Conservation (phyloP, 2,888 invertebrate species). For the Exocentrus adspersus region DNA sequence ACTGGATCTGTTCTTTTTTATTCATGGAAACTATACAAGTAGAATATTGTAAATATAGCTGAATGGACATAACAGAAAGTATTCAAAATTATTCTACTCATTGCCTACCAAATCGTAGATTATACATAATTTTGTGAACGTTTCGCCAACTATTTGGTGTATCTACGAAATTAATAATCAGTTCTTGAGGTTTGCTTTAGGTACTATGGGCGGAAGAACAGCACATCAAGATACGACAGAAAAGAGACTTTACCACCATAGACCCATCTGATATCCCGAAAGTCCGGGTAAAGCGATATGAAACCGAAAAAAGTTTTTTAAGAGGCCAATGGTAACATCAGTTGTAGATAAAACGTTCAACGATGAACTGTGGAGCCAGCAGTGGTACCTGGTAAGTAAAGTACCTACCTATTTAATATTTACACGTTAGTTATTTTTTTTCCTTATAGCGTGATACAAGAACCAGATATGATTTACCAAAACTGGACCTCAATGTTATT, state of each 20-base stretch:
- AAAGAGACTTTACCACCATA: conserved; percentile 65
- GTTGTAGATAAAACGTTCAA: conserved; percentile 69
- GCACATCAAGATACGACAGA: conserved; percentile 68
- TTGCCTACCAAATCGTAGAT: too few species aligned
- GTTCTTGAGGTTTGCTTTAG: conserved; percentile 56
- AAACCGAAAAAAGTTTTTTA: conserved; percentile 35
- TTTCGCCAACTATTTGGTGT: too few species aligned
- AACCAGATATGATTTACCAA: conserved; percentile 69
- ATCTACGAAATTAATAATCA: too few species aligned
- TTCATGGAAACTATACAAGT: too few species aligned
- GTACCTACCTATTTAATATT: too few species aligned
- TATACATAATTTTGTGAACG: too few species aligned
- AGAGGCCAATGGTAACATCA: conserved; percentile 35
- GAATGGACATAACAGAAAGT: too few species aligned
- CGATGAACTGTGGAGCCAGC: conserved; percentile 85
- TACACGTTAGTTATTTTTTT: too few species aligned
- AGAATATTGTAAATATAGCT: too few species aligned
- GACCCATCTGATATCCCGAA: conserved; percentile 48
- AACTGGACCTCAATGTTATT: conserved; percentile 85
- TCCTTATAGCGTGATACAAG: conserved; percentile 76
- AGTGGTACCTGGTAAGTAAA: conserved; percentile 92
- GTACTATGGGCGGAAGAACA: conserved; percentile 77
- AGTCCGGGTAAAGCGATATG: conserved; percentile 45
- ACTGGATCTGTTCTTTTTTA: too few species aligned
- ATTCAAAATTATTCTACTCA: too few species aligned